Evolutionary conservation across 2,113 vertebrate species (phyloP).

Genomic region (Lampris incognitus): DNA sequence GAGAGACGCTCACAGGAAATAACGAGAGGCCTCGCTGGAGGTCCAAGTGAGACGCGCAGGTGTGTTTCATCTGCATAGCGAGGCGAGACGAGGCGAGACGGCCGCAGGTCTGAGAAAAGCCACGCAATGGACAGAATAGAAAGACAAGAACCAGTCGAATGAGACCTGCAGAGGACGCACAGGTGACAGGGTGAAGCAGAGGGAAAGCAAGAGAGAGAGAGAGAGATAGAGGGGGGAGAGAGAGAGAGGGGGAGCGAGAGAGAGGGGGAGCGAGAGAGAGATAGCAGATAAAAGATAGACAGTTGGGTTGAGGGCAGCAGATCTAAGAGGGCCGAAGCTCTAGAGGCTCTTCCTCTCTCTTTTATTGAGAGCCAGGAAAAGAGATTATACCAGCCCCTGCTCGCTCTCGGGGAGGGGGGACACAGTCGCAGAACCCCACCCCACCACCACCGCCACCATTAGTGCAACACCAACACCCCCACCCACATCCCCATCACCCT

Average conservation of each 20-base stretch:
- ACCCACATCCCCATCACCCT: conserved; percentile 3
- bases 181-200: background rate
- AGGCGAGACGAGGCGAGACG: conserved; percentile 10
- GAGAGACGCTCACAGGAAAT: no score
- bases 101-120: conserved; percentile 34
- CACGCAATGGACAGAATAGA: conserved; percentile 13
- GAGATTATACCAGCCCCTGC: conserved; percentile 81
- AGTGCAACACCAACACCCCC: background rate
- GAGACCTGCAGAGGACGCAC: background rate
- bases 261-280: no score
- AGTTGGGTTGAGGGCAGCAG: conserved; percentile 71
- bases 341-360: conserved; percentile 78
- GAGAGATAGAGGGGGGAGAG: conserved; percentile 9
- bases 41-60: background rate
- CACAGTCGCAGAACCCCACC: conserved; percentile 41
- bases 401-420: conserved; percentile 65
- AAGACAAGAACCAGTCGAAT: conserved; percentile 10
- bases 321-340: conserved; percentile 80
- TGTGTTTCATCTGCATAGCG: background rate
- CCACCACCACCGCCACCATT: background rate
- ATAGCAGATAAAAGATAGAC: conserved; percentile 59
- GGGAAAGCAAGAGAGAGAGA: conserved; percentile 21
- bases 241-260: conserved; percentile 29
- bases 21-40: no score
- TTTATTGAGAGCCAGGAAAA: conserved; percentile 86